Percentiles rank a stretch among this genome's conserved stretches.
These are phyloP conservation scores for Megatriorchis doriae DNA, from an alignment of 2,113 vertebrate genomes.

Conservation along the genomic window DNA sequence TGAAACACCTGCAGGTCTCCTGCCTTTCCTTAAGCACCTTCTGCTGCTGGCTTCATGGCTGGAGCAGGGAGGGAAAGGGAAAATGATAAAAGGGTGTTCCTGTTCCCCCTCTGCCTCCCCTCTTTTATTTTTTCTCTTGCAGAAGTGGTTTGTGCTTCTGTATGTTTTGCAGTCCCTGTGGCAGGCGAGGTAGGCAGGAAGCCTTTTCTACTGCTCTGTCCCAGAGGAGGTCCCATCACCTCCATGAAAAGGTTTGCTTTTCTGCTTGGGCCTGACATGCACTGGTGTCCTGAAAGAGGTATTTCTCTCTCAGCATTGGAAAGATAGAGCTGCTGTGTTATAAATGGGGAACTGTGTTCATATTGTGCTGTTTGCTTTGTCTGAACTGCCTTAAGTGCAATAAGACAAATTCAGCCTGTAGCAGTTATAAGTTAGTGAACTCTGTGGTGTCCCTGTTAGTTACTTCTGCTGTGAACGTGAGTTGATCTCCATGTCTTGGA, in stretches of 20 bases:
- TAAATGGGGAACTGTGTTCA: background rate
- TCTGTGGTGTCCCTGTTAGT: background rate
- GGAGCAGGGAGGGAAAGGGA: background rate
- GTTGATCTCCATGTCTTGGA: background rate
- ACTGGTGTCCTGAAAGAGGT: background rate
- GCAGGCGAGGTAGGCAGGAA: background rate
- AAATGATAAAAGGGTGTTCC: background rate
- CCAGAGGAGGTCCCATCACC: background rate
- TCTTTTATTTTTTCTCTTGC: background rate
- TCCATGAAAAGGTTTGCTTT: background rate
- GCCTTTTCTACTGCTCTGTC: background rate
- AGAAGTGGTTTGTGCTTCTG: background rate
- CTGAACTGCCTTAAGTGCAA: background rate
- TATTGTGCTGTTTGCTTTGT: background rate
- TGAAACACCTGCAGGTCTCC: background rate
- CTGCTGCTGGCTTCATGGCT: background rate
- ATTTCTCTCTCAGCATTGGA: background rate
- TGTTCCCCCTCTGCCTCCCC: background rate
- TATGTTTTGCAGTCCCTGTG: background rate
- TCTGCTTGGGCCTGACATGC: background rate
- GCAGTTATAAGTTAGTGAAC: background rate
- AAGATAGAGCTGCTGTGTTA: background rate
- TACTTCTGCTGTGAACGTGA: background rate
- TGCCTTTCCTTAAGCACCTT: background rate
- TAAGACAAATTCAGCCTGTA: background rate